Evolutionary conservation across 2,888 invertebrate species (phyloP).

Genomic region (Scrobipalpa costella): DNA sequence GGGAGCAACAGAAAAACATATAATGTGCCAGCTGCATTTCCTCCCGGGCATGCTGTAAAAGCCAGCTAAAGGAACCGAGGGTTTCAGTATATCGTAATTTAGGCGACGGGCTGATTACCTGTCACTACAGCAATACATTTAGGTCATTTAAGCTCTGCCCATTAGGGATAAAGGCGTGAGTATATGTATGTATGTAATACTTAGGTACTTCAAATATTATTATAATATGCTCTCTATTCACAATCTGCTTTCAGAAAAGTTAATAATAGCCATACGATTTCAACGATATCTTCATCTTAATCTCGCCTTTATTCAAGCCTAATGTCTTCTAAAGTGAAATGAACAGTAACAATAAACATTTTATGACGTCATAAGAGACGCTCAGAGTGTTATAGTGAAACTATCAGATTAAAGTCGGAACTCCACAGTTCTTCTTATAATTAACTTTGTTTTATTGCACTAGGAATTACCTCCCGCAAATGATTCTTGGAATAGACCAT

Average conservation of each 20-base stretch:
- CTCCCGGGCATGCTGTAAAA: no score
- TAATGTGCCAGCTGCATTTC: no score
- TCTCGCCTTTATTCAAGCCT: slow-evolving; percentile 24
- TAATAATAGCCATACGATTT: background rate
- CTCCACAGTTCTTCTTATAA: slow-evolving; percentile 51
- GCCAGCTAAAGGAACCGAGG: no score
- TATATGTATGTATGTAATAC: no score
- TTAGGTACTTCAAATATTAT: slow-evolving; percentile 28
- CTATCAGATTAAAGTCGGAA: slow-evolving; percentile 47
- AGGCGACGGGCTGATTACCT: no score
- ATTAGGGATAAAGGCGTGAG: no score
- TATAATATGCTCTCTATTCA: background rate
- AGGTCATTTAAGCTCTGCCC: no score
- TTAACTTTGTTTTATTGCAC: slow-evolving; percentile 62
- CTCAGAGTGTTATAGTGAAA: slow-evolving; percentile 40
- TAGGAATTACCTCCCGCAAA: background rate
- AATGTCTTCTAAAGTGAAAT: slow-evolving; percentile 54
- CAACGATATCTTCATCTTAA: slow-evolving; percentile 13
- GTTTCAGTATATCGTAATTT: no score
- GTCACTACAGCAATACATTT: no score
- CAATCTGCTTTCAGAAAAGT: background rate
- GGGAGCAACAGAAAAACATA: no score
- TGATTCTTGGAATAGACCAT: background rate
- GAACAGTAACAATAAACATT: slow-evolving; percentile 62
- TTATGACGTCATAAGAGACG: slow-evolving; percentile 56